Conservation (phyloP, 2,888 invertebrate genomes). For the Folsomia manolachei region DNA sequence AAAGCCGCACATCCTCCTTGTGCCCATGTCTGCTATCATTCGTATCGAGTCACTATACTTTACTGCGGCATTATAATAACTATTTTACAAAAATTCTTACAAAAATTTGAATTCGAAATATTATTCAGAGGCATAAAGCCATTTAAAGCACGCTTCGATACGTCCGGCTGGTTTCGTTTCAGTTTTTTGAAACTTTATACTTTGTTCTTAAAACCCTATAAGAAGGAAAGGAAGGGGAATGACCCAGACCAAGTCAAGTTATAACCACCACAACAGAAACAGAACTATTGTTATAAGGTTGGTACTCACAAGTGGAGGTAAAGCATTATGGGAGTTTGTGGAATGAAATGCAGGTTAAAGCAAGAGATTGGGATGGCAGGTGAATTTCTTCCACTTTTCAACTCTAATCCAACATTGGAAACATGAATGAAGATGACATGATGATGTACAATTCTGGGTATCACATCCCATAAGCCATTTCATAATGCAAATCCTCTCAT, state of each 20-base stretch:
- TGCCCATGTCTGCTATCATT: too few species aligned
- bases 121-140: conserved; percentile 17
- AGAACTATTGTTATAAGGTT: neutral
- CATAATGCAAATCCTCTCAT: too few species aligned
- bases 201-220: neutral
- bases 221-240: conserved; percentile 43
- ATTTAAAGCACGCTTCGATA: conserved; percentile 17
- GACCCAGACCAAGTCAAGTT: conserved; percentile 31
- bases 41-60: too few species aligned
- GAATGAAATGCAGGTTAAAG: too few species aligned
- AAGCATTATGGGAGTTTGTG: too few species aligned
- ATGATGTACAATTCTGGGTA: too few species aligned
- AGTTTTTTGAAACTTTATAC: neutral
- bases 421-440: too few species aligned
- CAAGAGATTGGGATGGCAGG: too few species aligned
- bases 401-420: too few species aligned
- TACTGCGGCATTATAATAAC: neutral
- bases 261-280: neutral
- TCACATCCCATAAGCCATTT: too few species aligned
- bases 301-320: neutral
- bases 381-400: too few species aligned
- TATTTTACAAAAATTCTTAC: neutral
- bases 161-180: neutral
- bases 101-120: neutral
- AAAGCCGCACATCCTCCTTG: neutral